These are phyloP conservation scores for Pheucticus melanocephalus DNA, from an alignment of 2,113 vertebrate genomes.

Conservation along the genomic window DNA sequence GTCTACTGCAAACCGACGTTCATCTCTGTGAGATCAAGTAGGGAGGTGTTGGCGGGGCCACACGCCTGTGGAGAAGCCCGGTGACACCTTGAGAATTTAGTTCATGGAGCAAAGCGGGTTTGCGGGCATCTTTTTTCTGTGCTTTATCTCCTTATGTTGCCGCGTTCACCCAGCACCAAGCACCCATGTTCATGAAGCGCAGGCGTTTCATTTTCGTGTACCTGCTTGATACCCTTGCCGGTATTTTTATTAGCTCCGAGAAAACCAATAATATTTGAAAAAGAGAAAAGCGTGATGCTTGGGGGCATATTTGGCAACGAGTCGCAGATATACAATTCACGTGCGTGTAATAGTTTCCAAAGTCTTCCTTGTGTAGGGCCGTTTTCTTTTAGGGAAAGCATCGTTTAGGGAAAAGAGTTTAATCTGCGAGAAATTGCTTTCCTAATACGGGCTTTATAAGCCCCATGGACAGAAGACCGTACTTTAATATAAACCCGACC, in stretches of 20 bases:
- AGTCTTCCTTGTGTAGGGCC: background rate
- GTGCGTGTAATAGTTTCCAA: background rate
- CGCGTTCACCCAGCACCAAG: background rate
- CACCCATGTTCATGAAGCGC: background rate
- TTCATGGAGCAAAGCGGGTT: background rate
- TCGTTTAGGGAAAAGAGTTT: background rate
- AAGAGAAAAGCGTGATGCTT: background rate
- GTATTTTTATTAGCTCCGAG: background rate
- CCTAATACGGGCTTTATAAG: background rate
- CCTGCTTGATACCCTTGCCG: background rate
- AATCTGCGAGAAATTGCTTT: background rate
- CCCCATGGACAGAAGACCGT: background rate
- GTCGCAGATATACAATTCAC: background rate
- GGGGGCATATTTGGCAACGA: background rate
- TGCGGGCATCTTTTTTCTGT: accelerated
- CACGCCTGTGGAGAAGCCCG: background rate
- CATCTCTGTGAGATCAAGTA: background rate
- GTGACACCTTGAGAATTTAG: no score
- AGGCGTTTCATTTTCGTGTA: background rate
- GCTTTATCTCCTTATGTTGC: background rate
- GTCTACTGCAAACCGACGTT: background rate
- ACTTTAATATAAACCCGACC: background rate
- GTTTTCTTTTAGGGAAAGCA: background rate
- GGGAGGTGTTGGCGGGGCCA: background rate
- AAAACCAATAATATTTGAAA: background rate